A percentile compares a stretch with the other conserved stretches of the same genome.
Evolutionary conservation across 1,140 invertebrate genomes (phyloP).

Genomic region (Drosophila parabipectinata): DNA sequence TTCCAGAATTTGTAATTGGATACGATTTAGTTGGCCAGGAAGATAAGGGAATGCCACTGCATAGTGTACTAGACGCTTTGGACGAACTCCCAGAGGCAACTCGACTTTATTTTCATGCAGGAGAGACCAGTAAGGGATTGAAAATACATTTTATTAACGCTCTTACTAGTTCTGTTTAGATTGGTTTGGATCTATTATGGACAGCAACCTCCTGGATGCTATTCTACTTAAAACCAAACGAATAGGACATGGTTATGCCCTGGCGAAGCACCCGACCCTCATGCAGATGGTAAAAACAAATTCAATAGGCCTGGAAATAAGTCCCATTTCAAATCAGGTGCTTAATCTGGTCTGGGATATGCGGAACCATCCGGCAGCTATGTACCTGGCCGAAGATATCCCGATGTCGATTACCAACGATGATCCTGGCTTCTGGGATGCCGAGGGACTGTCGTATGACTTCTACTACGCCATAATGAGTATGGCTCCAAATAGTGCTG

Average conservation of each 20-base stretch:
- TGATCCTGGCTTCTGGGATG: conserved; percentile 89
- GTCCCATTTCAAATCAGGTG: conserved; percentile 92
- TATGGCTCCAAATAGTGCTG: conserved; percentile 86
- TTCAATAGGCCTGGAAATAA: conserved; percentile 91
- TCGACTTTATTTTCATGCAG: conserved; percentile 90
- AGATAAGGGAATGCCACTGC: conserved; percentile 86
- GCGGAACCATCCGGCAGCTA: conserved; percentile 91
- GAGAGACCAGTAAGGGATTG: conserved; percentile 88
- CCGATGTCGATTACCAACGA: conserved; percentile 88
- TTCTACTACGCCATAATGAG: conserved; percentile 91
- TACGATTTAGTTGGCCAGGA: conserved; percentile 89
- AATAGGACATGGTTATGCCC: conserved; percentile 88
- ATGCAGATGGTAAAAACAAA: conserved; percentile 86
- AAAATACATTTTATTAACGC: too few species aligned
- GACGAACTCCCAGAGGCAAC: conserved; percentile 83
- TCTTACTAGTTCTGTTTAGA: conserved; percentile 72
- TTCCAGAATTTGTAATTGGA: conserved; percentile 88
- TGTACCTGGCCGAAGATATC: conserved; percentile 87
- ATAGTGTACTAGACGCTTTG: conserved; percentile 85
- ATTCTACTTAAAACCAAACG: conserved; percentile 88
- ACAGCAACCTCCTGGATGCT: conserved; percentile 86
- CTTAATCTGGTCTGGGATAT: conserved; percentile 90
- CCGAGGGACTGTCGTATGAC: conserved; percentile 88
- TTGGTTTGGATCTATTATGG: conserved; percentile 86
- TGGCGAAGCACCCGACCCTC: conserved; percentile 90